Conservation (phyloP, 2,888 invertebrate species). For the Mermis nigrescens region DNA sequence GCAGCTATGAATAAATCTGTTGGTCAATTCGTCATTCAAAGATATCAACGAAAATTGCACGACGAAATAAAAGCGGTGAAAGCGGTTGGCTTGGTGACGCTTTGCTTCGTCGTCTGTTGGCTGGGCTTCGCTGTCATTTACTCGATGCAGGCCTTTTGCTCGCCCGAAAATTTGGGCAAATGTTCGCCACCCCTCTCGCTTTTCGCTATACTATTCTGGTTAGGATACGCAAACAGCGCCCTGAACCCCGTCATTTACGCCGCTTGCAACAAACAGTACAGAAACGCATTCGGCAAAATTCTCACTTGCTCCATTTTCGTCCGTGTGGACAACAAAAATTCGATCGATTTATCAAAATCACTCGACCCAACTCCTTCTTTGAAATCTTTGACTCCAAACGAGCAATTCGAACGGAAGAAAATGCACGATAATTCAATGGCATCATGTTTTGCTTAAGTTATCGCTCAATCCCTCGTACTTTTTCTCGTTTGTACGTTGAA, state of each 20-base stretch:
- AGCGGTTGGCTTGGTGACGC: constrained; percentile 81
- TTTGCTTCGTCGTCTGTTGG: constrained; percentile 85
- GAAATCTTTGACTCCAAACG: too few relatives aligned
- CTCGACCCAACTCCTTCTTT: too few relatives aligned
- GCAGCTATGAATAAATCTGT: too few relatives aligned
- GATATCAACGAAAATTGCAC: constrained; percentile 42
- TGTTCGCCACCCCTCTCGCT: not conserved
- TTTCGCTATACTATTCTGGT: constrained; percentile 6
- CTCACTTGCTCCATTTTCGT: not conserved
- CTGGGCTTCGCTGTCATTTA: constrained; percentile 77
- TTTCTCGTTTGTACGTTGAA: too few relatives aligned
- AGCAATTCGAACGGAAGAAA: too few relatives aligned
- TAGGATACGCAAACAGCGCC: constrained; percentile 10
- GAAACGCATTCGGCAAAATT: constrained; percentile 2
- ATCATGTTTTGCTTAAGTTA: too few relatives aligned
- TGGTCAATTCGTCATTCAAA: too few relatives aligned
- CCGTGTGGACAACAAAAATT: too few relatives aligned
- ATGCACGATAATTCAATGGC: too few relatives aligned
- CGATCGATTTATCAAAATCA: too few relatives aligned
- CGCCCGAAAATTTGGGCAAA: constrained; percentile 43
- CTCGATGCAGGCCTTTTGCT: constrained; percentile 56
- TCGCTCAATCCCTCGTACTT: too few relatives aligned
- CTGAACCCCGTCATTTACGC: constrained; percentile 11
- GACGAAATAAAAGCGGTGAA: constrained; percentile 94
- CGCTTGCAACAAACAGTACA: constrained; percentile 2